Evolutionary conservation across 2,797 vertebrate genomes (phyloP).

Genomic region (Corythornis leucogaster): DNA sequence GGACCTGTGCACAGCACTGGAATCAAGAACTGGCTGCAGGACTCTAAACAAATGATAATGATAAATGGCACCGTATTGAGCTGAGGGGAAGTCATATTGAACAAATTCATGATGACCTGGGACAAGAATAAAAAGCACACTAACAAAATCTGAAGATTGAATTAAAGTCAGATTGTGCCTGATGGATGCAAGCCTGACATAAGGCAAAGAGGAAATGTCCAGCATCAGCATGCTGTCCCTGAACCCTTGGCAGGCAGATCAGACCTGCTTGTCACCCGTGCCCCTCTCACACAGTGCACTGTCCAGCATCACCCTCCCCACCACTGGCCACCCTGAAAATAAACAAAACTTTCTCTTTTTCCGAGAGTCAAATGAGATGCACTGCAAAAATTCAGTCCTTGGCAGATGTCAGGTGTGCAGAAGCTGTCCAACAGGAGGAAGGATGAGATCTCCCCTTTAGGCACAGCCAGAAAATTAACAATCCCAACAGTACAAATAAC

Average conservation of each 20-base stretch:
- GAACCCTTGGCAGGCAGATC: neutral
- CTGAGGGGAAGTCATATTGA: neutral
- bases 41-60: slow-evolving; percentile 52
- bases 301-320: neutral
- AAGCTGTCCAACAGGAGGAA: neutral
- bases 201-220: neutral
- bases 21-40: slow-evolving; percentile 25
- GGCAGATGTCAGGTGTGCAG: neutral
- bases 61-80: slow-evolving; percentile 12
- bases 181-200: neutral
- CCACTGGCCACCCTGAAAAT: neutral
- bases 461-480: neutral
- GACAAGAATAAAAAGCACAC: neutral
- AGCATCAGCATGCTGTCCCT: neutral
- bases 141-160: neutral
- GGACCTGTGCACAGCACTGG: neutral
- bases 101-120: slow-evolving; percentile 34
- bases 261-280: fast-evolving
- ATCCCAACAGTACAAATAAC: neutral
- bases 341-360: neutral
- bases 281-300: fast-evolving
- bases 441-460: neutral
- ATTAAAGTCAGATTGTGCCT: neutral
- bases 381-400: neutral
- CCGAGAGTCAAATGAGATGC: neutral